A percentile compares a stretch with the other conserved stretches of the same genome.
These are phyloP conservation scores for Capitulum mitella DNA, from an alignment of 2,888 invertebrate genomes.

Conservation along the genomic window DNA sequence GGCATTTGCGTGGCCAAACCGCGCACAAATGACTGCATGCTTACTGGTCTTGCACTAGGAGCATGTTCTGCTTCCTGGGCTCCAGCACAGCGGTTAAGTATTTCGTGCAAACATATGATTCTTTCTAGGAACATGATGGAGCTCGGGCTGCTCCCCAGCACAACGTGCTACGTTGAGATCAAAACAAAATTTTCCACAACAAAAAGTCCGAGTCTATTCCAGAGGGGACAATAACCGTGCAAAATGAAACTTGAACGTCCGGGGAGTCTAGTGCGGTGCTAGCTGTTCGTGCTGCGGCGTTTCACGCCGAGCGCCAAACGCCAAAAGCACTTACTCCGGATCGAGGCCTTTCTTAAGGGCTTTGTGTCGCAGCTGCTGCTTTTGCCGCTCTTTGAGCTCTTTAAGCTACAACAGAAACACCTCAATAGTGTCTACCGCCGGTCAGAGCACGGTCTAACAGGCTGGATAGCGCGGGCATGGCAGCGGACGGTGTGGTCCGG, in stretches of 20 bases:
- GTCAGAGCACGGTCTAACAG: not conserved
- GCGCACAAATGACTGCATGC: no score
- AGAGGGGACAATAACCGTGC: not conserved
- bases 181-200: not conserved
- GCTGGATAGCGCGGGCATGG: no score
- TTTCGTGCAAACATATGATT: not conserved
- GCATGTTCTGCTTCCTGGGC: no score
- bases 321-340: slow-evolving; percentile 35
- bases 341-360: slow-evolving; percentile 37
- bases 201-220: not conserved
- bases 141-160: not conserved
- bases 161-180: not conserved
- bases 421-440: slow-evolving; percentile 22
- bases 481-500: no score
- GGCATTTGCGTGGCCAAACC: no score
- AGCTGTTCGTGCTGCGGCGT: not conserved
- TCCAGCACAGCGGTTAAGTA: no score
- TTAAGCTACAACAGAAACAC: slow-evolving; percentile 34
- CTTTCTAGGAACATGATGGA: not conserved
- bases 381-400: slow-evolving; percentile 37
- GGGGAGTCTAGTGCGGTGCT: not conserved
- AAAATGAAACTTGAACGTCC: not conserved
- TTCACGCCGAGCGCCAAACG: not conserved
- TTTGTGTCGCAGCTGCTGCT: slow-evolving; percentile 37
- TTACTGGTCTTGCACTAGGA: no score